These are phyloP conservation scores for Sinodicranocentrus sp. DNA, from an alignment of 2,888 invertebrate genomes.

Conservation along the genomic window DNA sequence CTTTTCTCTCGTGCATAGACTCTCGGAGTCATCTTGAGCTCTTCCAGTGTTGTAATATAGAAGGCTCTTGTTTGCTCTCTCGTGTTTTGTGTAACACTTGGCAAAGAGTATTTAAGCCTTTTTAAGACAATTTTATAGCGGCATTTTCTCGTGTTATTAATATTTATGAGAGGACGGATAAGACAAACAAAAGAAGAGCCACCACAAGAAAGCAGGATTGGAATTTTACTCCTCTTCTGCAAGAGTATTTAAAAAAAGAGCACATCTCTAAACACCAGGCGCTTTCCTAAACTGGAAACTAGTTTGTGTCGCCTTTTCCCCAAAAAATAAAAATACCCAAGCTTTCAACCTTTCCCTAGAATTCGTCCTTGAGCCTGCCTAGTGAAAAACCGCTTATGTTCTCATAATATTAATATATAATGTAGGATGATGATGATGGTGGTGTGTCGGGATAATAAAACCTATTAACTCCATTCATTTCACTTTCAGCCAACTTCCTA, in stretches of 20 bases:
- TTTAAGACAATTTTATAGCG: conserved; percentile 36
- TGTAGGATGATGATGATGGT: conserved; percentile 10
- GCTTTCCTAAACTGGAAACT: too few relatives aligned
- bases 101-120: conserved; percentile 40
- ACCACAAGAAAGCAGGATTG: neutral
- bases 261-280: too few relatives aligned
- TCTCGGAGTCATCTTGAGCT: too few relatives aligned
- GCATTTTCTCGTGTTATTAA: conserved; percentile 44
- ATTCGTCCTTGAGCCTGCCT: conserved; percentile 43
- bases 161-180: conserved; percentile 52
- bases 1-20: too few relatives aligned
- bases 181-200: conserved; percentile 21
- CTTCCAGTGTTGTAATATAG: neutral
- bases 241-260: conserved; percentile 20
- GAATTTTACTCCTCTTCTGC: neutral
- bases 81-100: conserved; percentile 26
- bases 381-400: conserved; percentile 37
- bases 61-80: conserved; percentile 14
- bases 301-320: too few relatives aligned
- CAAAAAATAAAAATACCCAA: too few relatives aligned
- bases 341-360: too few relatives aligned
- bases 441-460: conserved; percentile 31
- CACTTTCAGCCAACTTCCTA: conserved; percentile 7
- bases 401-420: conserved; percentile 20
- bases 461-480: conserved; percentile 61